A percentile compares a stretch with the other conserved stretches of the same genome.
Evolutionary conservation across 2,888 invertebrate species (phyloP).

Genomic region (Ellobium chinense): DNA sequence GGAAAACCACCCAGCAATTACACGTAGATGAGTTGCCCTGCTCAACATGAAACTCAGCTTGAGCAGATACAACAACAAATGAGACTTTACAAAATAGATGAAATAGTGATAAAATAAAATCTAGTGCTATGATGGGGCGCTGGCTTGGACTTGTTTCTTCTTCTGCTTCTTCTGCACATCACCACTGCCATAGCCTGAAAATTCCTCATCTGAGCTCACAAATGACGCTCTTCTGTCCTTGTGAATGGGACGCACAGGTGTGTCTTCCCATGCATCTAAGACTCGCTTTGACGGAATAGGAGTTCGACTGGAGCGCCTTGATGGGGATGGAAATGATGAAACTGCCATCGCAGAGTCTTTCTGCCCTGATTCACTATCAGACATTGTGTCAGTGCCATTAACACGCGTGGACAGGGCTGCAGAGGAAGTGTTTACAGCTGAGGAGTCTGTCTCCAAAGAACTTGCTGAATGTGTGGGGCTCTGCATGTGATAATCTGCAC

Average conservation of each 20-base stretch:
- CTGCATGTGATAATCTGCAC: background rate
- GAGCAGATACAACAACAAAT: background rate
- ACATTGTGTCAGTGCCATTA: slow-evolving; percentile 2
- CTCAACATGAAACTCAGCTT: too few relatives aligned
- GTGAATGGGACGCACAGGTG: background rate
- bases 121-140: slow-evolving; percentile 24
- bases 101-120: background rate
- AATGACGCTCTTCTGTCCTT: slow-evolving; percentile 13
- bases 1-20: too few relatives aligned
- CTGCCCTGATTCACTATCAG: background rate
- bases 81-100: background rate
- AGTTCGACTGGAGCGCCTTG: slow-evolving; percentile 30
- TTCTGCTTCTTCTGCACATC: slow-evolving; percentile 4
- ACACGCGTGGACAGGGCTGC: background rate
- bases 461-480: background rate
- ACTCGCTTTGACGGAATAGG: slow-evolving; percentile 32
- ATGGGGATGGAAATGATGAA: slow-evolving; percentile 13
- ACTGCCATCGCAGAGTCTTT: slow-evolving; percentile 8
- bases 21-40: too few relatives aligned
- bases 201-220: slow-evolving; percentile 24
- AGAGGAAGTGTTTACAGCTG: background rate
- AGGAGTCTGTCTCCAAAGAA: background rate
- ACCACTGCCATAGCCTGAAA: slow-evolving; percentile 10
- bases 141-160: slow-evolving; percentile 17
- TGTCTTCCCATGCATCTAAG: slow-evolving; percentile 20